These are phyloP conservation scores for Tympanoctomys barrerae DNA, from an alignment of 2,797 vertebrate genomes.

Conservation along the genomic window DNA sequence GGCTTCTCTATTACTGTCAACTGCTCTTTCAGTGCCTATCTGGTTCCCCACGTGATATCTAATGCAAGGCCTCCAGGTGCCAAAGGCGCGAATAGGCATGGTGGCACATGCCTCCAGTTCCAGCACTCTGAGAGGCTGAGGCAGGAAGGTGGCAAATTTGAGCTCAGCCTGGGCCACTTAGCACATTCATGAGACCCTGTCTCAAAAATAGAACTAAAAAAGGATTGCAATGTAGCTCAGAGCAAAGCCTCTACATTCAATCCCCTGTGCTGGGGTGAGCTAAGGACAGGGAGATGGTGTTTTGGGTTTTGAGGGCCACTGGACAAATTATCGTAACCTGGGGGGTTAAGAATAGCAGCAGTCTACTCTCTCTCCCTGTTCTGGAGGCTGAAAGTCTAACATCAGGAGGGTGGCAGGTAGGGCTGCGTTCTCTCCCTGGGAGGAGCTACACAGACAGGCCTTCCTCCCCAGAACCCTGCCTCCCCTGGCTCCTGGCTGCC, in stretches of 20 bases:
- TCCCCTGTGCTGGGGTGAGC: neutral
- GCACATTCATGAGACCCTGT: neutral
- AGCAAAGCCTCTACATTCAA: neutral
- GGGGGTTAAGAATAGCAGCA: neutral
- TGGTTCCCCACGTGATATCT: neutral
- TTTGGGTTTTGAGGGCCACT: too few species aligned
- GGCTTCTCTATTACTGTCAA: neutral
- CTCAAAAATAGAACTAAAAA: neutral
- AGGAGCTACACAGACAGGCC: neutral
- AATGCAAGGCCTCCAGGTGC: rapidly evolving
- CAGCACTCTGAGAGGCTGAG: neutral
- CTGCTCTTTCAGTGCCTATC: neutral
- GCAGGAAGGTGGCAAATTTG: neutral
- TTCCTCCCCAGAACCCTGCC: neutral
- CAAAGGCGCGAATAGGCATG: neutral
- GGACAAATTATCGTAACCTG: neutral
- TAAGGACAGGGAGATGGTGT: neutral
- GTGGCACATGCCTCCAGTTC: neutral
- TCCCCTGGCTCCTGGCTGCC: neutral
- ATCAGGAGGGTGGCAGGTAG: too few species aligned
- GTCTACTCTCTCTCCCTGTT: neutral
- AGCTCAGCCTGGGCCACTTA: neutral
- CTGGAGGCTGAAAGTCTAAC: neutral
- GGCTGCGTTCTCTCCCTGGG: rapidly evolving
- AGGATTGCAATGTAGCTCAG: neutral